phyloP scores from a whole-genome alignment of 2,797 vertebrate species.

The Hippocampus kuda region DNA sequence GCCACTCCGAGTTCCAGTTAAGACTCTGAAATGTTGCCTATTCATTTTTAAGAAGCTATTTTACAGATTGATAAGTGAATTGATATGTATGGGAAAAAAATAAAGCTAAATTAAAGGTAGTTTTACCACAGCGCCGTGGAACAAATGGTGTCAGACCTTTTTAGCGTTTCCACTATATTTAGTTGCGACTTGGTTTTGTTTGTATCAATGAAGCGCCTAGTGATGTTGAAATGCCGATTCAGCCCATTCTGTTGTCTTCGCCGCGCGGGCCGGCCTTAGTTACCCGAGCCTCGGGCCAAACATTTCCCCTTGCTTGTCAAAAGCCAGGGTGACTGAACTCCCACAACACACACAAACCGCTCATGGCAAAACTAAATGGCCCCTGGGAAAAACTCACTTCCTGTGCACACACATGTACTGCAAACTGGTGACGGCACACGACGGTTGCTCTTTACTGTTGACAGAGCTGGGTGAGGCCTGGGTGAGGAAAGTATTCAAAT shows the following conservation, averaged over 20 bases:
- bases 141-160: background rate
- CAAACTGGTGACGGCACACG: constrained; percentile 19
- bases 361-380: constrained; percentile 59
- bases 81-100: background rate
- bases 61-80: background rate
- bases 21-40: background rate
- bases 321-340: constrained; percentile 48
- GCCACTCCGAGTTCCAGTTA: too few species aligned
- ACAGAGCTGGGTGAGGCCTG: constrained; percentile 36
- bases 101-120: background rate
- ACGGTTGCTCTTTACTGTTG: constrained; percentile 45
- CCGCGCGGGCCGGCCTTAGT: constrained; percentile 53
- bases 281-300: constrained; percentile 62
- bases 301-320: constrained; percentile 48
- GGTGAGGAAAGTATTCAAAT: constrained; percentile 52
- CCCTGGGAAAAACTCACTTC: constrained; percentile 29
- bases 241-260: constrained; percentile 24
- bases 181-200: background rate
- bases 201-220: constrained; percentile 8
- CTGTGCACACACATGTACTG: constrained; percentile 21
- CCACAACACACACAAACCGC: constrained; percentile 52
- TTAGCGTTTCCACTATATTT: background rate
- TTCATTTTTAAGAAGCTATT: background rate
- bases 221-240: constrained; percentile 21
- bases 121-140: background rate